Conservation (phyloP, 2,113 vertebrate species). For the Eleginops maclovinus region DNA sequence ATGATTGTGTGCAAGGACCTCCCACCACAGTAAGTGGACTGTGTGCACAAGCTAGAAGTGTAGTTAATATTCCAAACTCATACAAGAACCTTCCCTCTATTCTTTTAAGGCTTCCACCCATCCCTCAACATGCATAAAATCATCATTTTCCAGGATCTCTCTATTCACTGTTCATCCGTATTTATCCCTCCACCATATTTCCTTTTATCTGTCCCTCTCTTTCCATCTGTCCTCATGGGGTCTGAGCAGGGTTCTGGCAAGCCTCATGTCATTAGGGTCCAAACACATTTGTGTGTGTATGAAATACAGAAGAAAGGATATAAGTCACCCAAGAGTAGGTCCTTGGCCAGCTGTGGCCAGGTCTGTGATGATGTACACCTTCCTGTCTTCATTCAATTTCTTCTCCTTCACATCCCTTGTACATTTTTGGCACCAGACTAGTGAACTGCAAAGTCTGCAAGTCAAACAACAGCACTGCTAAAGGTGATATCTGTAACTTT, state of each 20-base stretch:
- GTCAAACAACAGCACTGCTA: conserved; percentile 34
- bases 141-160: neutral
- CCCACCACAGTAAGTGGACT: neutral
- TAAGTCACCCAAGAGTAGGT: conserved; percentile 79
- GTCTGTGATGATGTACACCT: conserved; percentile 59
- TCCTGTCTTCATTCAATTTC: conserved; percentile 51
- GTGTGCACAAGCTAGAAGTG: too few relatives aligned
- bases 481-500: conserved; percentile 38
- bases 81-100: neutral
- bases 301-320: conserved; percentile 44
- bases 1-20: neutral
- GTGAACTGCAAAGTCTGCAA: conserved; percentile 22
- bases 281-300: conserved; percentile 58
- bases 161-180: conserved; percentile 8
- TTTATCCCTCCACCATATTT: conserved; percentile 4
- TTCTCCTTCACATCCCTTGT: conserved; percentile 54
- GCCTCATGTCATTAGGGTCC: conserved; percentile 72
- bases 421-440: conserved; percentile 9
- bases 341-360: conserved; percentile 75
- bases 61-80: neutral
- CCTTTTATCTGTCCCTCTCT: conserved; percentile 37
- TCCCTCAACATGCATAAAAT: conserved; percentile 1
- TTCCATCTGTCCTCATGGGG: conserved; percentile 57
- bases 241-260: conserved; percentile 64
- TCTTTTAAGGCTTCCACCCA: conserved; percentile 3